A percentile compares a stretch with the other conserved stretches of the same genome.
Conservation (phyloP, 2,888 invertebrate species). For the Cremastobaeus sp. region DNA sequence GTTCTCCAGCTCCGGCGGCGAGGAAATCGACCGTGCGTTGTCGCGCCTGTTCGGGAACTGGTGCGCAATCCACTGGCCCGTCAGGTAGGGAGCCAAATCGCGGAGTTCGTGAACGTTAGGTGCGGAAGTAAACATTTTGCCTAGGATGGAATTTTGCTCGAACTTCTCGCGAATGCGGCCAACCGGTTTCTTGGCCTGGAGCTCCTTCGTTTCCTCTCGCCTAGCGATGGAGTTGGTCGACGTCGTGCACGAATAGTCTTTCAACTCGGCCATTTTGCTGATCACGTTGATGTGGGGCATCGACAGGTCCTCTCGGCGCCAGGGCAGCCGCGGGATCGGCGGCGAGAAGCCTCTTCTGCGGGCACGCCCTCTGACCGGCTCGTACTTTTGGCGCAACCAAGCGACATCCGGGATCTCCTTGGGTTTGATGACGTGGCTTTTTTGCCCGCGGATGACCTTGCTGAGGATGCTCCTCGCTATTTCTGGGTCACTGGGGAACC, state of each 20-base stretch:
- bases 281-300: slow-evolving; percentile 96
- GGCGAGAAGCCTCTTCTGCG: slow-evolving; percentile 81
- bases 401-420: slow-evolving; percentile 82
- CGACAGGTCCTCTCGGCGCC: slow-evolving; percentile 84
- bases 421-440: slow-evolving; percentile 77
- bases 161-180: slow-evolving; percentile 86
- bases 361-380: slow-evolving; percentile 79
- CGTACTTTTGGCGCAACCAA: slow-evolving; percentile 82
- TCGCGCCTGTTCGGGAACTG: slow-evolving; percentile 85
- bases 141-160: slow-evolving; percentile 84
- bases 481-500: slow-evolving; percentile 89
- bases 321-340: slow-evolving; percentile 81
- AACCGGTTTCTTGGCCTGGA: slow-evolving; percentile 81
- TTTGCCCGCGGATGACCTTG: slow-evolving; percentile 78
- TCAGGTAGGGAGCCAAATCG: slow-evolving; percentile 88
- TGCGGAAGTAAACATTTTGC: slow-evolving; percentile 89
- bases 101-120: slow-evolving; percentile 88
- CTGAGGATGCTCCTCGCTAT: slow-evolving; percentile 82
- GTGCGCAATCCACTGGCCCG: slow-evolving; percentile 90
- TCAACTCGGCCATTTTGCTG: slow-evolving; percentile 87
- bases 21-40: slow-evolving; percentile 83
- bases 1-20: slow-evolving; percentile 75
- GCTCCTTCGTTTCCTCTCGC: slow-evolving; percentile 72
- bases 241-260: slow-evolving; percentile 64
- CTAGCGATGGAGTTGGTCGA: slow-evolving; percentile 66